phyloP scores from a whole-genome alignment of 92 coral and sea anemone species.

The Phenganax marumi region DNA sequence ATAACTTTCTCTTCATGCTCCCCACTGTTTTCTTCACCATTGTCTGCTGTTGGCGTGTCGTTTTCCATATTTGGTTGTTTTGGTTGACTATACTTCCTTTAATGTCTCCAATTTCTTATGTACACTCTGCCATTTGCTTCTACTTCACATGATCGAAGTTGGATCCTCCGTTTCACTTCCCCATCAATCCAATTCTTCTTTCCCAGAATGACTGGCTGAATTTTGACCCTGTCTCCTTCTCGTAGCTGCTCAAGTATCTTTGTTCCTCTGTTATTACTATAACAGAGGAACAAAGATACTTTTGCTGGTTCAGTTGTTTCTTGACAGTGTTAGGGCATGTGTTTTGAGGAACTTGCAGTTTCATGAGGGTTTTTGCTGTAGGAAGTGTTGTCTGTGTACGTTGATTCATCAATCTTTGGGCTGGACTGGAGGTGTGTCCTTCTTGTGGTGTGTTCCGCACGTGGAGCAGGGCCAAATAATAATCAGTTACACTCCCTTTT shows the following conservation, averaged over 20 bases:
- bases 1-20: too few species aligned
- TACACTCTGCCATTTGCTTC: neutral
- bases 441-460: slow-evolving; percentile 46
- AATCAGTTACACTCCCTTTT: slow-evolving; percentile 20
- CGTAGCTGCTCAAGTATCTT: neutral
- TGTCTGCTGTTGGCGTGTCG: too few species aligned
- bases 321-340: neutral
- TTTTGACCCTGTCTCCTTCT: neutral
- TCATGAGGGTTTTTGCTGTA: neutral
- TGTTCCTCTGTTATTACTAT: slow-evolving; percentile 36
- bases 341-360: neutral
- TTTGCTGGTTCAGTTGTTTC: slow-evolving; percentile 22
- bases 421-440: slow-evolving; percentile 45
- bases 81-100: too few species aligned
- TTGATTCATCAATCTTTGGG: slow-evolving; percentile 47
- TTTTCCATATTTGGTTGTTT: too few species aligned
- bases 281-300: too few species aligned
- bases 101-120: neutral
- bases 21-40: too few species aligned
- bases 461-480: slow-evolving; percentile 31
- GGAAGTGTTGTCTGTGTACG: slow-evolving; percentile 34
- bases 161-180: neutral
- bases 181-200: slow-evolving; percentile 9
- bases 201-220: neutral
- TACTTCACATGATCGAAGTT: neutral